A percentile compares a stretch with the other conserved stretches of the same genome.
Evolutionary conservation across 2,113 vertebrate species (phyloP).

Genomic region (Thryonomys swinderianus): DNA sequence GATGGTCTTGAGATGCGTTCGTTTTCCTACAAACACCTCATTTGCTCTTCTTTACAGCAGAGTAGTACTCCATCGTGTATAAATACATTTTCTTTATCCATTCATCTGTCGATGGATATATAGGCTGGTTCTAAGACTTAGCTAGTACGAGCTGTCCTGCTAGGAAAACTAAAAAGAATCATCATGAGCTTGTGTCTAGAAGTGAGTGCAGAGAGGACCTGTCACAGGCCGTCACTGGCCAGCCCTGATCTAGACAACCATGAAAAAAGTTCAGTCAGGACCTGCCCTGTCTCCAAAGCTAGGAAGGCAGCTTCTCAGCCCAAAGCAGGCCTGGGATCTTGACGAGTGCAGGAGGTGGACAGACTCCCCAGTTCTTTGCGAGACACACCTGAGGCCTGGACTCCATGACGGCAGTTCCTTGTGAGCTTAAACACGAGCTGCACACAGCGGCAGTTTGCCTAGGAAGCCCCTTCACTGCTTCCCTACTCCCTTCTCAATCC

Average conservation of each 20-base stretch:
- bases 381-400: background rate
- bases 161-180: background rate
- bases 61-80: background rate
- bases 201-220: background rate
- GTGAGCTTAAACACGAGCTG: background rate
- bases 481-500: background rate
- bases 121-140: background rate
- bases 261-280: background rate
- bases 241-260: background rate
- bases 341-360: background rate
- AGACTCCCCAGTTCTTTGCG: background rate
- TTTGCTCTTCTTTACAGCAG: background rate
- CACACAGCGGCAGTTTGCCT: no score
- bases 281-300: background rate
- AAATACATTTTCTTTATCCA: background rate
- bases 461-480: background rate
- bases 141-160: background rate
- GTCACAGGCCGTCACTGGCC: background rate
- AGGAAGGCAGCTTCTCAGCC: background rate
- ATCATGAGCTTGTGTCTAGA: background rate
- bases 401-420: background rate
- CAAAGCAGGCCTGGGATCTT: background rate
- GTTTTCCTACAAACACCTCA: background rate
- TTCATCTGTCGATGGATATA: background rate
- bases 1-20: background rate